Base-by-base conservation (phyloP, 1,140 invertebrate genomes). In the Cyrtorhinus lividipennis region DNA sequence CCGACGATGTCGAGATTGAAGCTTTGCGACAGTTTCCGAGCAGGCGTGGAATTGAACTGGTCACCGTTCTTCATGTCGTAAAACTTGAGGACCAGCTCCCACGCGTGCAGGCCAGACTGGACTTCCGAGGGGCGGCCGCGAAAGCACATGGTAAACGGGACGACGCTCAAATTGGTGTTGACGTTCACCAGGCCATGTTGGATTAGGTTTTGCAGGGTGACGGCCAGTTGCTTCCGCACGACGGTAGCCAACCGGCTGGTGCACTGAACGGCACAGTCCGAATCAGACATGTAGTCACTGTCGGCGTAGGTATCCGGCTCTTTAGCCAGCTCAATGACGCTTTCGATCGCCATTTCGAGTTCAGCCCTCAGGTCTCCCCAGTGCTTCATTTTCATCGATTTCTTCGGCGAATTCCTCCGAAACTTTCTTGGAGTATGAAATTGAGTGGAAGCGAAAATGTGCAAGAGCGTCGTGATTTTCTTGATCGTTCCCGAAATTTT, bases 1-100 rank as follows among this genome's bases (percentile, higher is more conserved):
- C 88, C 88, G 25, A 92, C 86, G 67, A 97, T 89, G 74, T 98
- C 90, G 69, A 99, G 78, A 73, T 95, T 95, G 73, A 98, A 99
- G 72, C 95, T 97, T 74, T 97, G 90, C 10, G 94, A 98, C n/a
- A 99, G 75, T 74, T 92, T 93, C 67, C 95, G 82, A 5, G 91
- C 92, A 1, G 95, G 94, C 56, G 92, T 95, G 30, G 94, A 90
- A 73, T 95, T 97, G 67, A 92, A 97, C 65, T 87, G 56, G 27
- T 69, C 82, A 38, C 95, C 92, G 76, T 95, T 84, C 75, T 95
- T 92, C 65, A 92, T 77, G 69, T 93, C 83, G 74, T 95, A 92
- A 74, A 92, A 96, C 68, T 89, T 86, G 0, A 93, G 69, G 56
- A 97, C 81, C 1, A 96, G 76, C 73, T 96, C 90, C 93, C 93